Evolutionary conservation across 2,797 vertebrate genomes (phyloP).

Genomic region (Hydrophis major): DNA sequence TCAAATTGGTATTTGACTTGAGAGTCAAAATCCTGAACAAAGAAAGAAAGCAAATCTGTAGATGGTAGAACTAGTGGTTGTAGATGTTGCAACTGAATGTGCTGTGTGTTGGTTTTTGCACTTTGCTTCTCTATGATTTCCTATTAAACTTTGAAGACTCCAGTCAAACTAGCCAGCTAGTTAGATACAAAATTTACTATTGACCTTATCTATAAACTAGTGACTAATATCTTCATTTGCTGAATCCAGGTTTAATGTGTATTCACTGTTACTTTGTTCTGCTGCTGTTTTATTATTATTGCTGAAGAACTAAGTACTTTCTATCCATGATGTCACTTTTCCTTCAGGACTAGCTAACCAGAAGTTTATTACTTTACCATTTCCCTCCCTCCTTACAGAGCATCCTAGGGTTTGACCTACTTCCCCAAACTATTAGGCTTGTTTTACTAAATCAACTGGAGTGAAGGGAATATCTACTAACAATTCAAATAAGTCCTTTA

Average conservation of each 20-base stretch:
- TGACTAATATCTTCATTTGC: background rate
- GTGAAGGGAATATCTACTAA: background rate
- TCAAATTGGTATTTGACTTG: background rate
- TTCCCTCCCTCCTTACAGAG: too few species aligned
- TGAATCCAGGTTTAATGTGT: background rate
- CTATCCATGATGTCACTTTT: background rate
- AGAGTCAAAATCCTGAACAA: background rate
- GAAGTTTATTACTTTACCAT: background rate
- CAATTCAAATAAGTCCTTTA: background rate
- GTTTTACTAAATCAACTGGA: background rate
- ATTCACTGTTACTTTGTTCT: background rate
- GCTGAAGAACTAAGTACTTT: background rate
- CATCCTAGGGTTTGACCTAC: background rate
- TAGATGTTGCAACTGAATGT: background rate
- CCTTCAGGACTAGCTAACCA: background rate
- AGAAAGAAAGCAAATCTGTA: background rate
- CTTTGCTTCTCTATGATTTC: background rate
- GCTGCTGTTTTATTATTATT: background rate
- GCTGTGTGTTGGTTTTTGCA: background rate
- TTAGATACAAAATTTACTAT: background rate
- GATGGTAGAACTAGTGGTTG: background rate
- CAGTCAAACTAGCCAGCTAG: background rate
- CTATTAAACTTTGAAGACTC: background rate
- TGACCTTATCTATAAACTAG: background rate
- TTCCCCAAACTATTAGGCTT: background rate